Conservation (phyloP, 2,797 vertebrate genomes). For the Notamacropus eugenii region DNA sequence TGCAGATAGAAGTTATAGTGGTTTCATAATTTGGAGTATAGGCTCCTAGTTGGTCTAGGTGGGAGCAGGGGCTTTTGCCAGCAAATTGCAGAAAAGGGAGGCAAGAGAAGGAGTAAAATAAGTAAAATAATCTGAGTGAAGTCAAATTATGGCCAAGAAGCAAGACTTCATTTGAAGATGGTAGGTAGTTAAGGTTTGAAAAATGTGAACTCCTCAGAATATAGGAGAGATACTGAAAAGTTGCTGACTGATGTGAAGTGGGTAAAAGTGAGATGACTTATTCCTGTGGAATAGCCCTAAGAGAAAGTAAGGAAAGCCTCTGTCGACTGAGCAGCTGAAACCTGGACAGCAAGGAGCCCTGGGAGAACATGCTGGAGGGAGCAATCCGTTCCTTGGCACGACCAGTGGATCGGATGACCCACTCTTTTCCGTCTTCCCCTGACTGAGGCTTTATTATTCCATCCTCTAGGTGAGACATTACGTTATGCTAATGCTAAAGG, state of each 20-base stretch:
- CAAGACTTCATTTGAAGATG: background rate
- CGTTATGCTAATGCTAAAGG: constrained; percentile 76
- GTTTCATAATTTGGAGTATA: background rate
- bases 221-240: background rate
- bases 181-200: background rate
- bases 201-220: background rate
- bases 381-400: constrained; percentile 62
- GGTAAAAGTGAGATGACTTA: constrained; percentile 11
- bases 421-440: constrained; percentile 65
- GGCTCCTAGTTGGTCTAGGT: background rate
- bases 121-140: background rate
- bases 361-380: constrained; percentile 51
- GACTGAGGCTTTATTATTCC: constrained; percentile 75
- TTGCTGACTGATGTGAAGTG: background rate
- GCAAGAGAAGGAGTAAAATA: background rate
- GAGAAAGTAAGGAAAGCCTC: background rate
- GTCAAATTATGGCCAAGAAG: background rate
- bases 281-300: background rate
- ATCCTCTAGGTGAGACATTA: constrained; percentile 77
- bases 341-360: background rate
- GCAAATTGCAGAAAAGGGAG: background rate
- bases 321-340: background rate
- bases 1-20: background rate
- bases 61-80: background rate
- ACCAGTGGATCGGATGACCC: constrained; percentile 70